phyloP scores from a whole-genome alignment of 2,888 invertebrate genomes.

The Zaprionus obscuricornis region DNA sequence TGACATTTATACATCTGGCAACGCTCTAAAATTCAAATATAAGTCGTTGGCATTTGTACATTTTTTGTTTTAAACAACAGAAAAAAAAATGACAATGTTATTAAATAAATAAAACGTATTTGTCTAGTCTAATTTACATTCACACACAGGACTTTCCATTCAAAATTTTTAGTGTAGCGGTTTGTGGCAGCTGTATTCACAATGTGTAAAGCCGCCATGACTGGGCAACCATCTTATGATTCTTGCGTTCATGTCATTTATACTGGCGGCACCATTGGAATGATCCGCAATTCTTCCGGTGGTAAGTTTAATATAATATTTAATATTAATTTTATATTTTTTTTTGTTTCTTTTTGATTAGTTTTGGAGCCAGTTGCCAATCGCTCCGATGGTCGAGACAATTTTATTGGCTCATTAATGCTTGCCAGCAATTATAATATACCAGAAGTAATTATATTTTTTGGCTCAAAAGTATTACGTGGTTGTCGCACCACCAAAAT shows the following conservation, averaged over 20 bases:
- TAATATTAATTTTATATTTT: background rate
- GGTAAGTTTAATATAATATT: constrained; percentile 85
- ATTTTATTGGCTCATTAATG: constrained; percentile 94
- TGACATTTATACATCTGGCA: too few relatives aligned
- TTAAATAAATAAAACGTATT: background rate
- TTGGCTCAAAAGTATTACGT: constrained; percentile 92
- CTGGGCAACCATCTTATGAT: too few relatives aligned
- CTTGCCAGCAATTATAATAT: constrained; percentile 94
- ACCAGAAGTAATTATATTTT: constrained; percentile 97
- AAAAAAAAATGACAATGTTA: too few relatives aligned
- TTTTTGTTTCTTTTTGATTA: constrained; percentile 78
- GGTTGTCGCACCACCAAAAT: constrained; percentile 87
- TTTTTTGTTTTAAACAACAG: too few relatives aligned
- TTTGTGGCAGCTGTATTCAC: constrained; percentile 6
- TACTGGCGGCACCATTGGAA: constrained; percentile 98
- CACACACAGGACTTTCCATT: too few relatives aligned
- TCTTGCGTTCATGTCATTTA: constrained; percentile 92
- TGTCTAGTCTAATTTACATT: too few relatives aligned
- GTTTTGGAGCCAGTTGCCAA: constrained; percentile 85
- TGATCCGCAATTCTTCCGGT: constrained; percentile 91
- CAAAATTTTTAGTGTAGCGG: background rate
- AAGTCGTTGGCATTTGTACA: too few relatives aligned
- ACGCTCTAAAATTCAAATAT: too few relatives aligned
- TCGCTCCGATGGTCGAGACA: constrained; percentile 96
- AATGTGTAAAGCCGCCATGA: background rate